Conservation (phyloP, 2,888 invertebrate species). For the Limulus polyphemus region DNA sequence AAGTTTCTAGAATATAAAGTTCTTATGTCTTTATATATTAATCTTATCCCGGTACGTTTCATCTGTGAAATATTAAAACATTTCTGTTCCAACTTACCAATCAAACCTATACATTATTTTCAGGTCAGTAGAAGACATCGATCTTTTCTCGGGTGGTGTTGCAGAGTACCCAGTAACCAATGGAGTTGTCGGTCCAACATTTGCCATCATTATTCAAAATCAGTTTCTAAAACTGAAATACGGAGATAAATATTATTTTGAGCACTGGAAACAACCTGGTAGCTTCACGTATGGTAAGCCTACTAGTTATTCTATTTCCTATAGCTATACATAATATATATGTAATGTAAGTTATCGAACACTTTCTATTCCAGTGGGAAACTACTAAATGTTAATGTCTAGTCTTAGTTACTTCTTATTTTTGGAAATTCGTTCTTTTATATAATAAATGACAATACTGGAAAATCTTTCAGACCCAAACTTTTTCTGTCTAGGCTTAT, state of each 20-base stretch:
- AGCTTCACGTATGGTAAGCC: conserved; percentile 23
- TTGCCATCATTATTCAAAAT: conserved; percentile 68
- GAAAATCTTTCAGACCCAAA: too few relatives aligned
- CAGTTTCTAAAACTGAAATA: conserved; percentile 67
- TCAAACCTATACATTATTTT: neutral
- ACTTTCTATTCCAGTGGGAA: too few relatives aligned
- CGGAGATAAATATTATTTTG: conserved; percentile 84
- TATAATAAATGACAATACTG: too few relatives aligned
- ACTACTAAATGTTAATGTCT: too few relatives aligned
- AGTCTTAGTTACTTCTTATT: too few relatives aligned
- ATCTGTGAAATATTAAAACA: neutral
- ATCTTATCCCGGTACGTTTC: neutral
- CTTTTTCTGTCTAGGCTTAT: too few relatives aligned
- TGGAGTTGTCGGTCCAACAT: conserved; percentile 67
- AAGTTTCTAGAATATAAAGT: too few relatives aligned
- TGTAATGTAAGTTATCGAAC: too few relatives aligned
- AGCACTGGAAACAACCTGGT: conserved; percentile 43
- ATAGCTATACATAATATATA: too few relatives aligned
- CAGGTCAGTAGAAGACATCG: conserved; percentile 66
- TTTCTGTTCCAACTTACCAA: neutral
- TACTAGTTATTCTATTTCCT: too few relatives aligned
- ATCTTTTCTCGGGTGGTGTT: conserved; percentile 73
- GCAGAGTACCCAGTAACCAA: conserved; percentile 63
- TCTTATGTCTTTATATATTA: neutral
- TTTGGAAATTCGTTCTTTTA: too few relatives aligned